Conservation (phyloP, 2,888 invertebrate genomes). For the Rapana venosa region DNA sequence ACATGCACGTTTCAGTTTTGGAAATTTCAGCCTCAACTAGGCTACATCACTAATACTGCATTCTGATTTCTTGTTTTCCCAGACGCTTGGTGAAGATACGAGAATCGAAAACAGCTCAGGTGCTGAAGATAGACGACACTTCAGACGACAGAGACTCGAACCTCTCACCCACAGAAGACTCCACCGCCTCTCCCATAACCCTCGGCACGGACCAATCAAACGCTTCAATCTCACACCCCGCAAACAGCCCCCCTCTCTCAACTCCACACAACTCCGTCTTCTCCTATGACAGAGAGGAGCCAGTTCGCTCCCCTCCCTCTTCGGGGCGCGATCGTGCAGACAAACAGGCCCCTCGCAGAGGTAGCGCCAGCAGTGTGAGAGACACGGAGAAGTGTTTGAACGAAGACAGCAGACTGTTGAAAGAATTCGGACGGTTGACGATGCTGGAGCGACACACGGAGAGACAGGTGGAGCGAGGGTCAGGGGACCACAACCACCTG, state of each 20-base stretch:
- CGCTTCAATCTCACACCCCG: background rate
- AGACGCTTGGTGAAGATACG: slow-evolving; percentile 36
- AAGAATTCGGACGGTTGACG: slow-evolving; percentile 21
- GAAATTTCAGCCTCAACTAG: no score
- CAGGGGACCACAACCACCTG: background rate
- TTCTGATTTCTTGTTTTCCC: background rate
- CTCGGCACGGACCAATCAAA: background rate
- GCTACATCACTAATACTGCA: no score
- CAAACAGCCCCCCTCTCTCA: background rate
- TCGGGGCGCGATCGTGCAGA: background rate
- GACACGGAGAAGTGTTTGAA: slow-evolving; percentile 19
- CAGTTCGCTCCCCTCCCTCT: background rate
- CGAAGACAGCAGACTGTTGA: background rate
- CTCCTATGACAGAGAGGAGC: background rate
- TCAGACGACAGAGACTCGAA: background rate
- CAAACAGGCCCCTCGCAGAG: background rate
- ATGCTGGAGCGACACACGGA: background rate
- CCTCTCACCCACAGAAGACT: background rate
- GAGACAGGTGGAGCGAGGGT: background rate
- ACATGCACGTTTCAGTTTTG: no score
- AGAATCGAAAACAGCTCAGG: slow-evolving; percentile 39
- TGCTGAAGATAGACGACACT: background rate
- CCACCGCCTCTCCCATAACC: background rate
- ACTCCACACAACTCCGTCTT: background rate
- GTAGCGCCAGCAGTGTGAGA: background rate